Conservation (phyloP, 2,888 invertebrate species). For the Chymomyza procnemis region DNA sequence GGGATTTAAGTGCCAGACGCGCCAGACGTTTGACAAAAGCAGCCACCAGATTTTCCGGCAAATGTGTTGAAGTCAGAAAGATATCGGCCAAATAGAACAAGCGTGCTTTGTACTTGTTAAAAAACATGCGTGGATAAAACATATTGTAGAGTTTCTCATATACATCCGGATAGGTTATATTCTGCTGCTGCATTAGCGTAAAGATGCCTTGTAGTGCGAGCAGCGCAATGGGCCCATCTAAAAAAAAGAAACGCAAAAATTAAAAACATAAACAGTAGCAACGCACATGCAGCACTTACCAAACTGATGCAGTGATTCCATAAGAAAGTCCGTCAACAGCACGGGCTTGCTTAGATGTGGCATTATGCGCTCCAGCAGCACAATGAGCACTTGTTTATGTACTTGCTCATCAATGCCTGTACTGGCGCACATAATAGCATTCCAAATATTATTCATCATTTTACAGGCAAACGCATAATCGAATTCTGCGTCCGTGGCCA, state of each 20-base stretch:
- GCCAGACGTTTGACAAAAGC: conserved; percentile 95
- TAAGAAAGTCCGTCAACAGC: conserved; percentile 92
- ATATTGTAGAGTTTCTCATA: conserved; percentile 96
- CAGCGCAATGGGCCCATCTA: conserved; percentile 92
- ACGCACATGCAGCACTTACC: too few species aligned
- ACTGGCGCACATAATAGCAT: conserved; percentile 80
- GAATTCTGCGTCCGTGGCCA: conserved; percentile 48
- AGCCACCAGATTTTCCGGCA: conserved; percentile 93
- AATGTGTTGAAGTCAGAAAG: conserved; percentile 94
- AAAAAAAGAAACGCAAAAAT: conserved; percentile 28
- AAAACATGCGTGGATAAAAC: conserved; percentile 94
- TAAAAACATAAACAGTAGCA: not conserved
- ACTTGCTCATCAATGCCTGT: conserved; percentile 82
- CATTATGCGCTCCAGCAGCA: conserved; percentile 90
- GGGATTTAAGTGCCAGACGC: conserved; percentile 89
- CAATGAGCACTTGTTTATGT: conserved; percentile 88
- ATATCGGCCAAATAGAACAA: conserved; percentile 93
- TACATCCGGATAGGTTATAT: conserved; percentile 96
- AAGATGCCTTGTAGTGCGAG: conserved; percentile 95
- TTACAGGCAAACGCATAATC: conserved; percentile 81
- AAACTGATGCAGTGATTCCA: conserved; percentile 88
- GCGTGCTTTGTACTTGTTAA: conserved; percentile 91
- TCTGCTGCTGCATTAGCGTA: conserved; percentile 91
- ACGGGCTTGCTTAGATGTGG: conserved; percentile 89
- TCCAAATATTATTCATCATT: conserved; percentile 87